Evolutionary conservation across 2,888 invertebrate species (phyloP), one percentile per base, ranked within the genome.

Genomic region (Tubulanus polymorphus): DNA sequence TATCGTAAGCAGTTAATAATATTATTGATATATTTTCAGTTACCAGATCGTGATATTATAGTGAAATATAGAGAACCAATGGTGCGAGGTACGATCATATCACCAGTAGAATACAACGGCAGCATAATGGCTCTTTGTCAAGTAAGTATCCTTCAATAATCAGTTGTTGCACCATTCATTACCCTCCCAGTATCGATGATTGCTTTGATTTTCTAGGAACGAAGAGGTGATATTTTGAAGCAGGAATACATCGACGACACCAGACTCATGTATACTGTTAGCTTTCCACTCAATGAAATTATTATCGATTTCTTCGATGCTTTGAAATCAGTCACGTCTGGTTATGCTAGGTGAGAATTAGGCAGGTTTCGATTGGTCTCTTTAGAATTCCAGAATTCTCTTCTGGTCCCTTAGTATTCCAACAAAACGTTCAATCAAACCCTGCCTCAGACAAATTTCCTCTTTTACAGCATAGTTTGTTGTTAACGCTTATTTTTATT

Each of bases 271-370:
- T 76, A 95, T 74, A 88, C 89, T 67, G 93, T 88, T 72, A 80
- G 87, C 35, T 79, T 99, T 51, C 97, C 97, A 0, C 81, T 99
- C 5, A 91, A 89, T 66, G 97, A 99, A 83, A 89, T 97, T 27
- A 88, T 97, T 15, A 81, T 94, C 8, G 95, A 97, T 79, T 97
- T 99, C 78, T 94, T 94, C 73, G 96, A 97, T 74, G 84, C 85
- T 2, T 81, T 96, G 1, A 97, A 97, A 79, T 88, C 90, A 15
- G 69, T 91, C 20, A 89, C 91, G 2, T 94, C 94, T 0, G 97
- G 97, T 29, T 97, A 93, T 81, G 97, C 94, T 1, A 82, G 79
- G 78, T 79, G 94, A 74, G 93, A 93, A 79, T 15, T n/a, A n/a
- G n/a, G n/a, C n/a, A n/a, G n/a, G n/a, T n/a, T n/a, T n/a, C n/a